Base-by-base conservation (phyloP, 2,113 vertebrate species). In the Chaetodon trifascialis region DNA sequence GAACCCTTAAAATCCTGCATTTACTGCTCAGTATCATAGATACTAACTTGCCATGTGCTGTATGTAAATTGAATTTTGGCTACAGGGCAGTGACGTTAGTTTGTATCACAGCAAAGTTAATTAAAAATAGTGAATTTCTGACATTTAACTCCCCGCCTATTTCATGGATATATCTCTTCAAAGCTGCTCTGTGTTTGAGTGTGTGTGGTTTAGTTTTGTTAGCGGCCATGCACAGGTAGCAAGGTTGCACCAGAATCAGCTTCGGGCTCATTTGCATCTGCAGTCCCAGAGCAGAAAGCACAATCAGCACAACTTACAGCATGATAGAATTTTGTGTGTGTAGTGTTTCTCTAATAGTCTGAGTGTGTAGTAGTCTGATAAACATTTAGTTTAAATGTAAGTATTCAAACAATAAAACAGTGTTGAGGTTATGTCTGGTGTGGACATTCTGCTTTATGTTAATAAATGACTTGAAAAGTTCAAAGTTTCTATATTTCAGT, bases 331-430 rank as follows among this genome's bases (percentile, higher is more conserved):
- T 8, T 46, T 64, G 70, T 72, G 23, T 72, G 23, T 74, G 9
- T 47, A 47, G 30, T 3, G 30, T 30, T 23, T 54, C 16, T 68
- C 2, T 82, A 23, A 30, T 44, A 38, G 46, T 10, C 11, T 38
- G 25, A 67, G 25, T 44, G 14, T 69, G 21, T 40, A 63, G 21
- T 70, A 54, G 47, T 63, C 15, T 81, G 5, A 74, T 79, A 44
- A 63, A 66, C 52, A 72, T 40, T 5, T 60, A 71, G 52, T 79
- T 58, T 5, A 49, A 64, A 79, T 86, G 60, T 74, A 66, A 70
- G 30, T 16, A 63, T 72, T 80, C 25, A 73, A 77, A 36, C 51
- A 92, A 92, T 88, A 91, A 92, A 92, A 51, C 12, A 12, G 30
- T 70, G 47, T 63, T 84, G 36, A 42, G 49, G 21, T 69, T 49